Conservation (phyloP, 2,113 vertebrate genomes). For the Pelobates fuscus region DNA sequence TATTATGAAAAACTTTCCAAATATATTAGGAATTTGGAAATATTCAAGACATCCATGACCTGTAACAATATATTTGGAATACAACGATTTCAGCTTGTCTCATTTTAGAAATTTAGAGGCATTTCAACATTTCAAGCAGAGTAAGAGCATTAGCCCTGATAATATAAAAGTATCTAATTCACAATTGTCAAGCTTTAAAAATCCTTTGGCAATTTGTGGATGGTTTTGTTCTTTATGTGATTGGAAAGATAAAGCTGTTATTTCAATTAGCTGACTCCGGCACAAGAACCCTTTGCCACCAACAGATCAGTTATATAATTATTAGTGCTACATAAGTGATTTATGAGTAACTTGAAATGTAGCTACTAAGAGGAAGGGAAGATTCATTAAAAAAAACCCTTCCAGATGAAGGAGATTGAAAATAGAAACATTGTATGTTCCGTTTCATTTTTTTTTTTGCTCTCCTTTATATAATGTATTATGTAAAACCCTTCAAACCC, state of each 20-base stretch:
- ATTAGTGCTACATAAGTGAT: not conserved
- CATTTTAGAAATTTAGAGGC: constrained; percentile 50
- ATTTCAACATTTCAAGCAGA: constrained; percentile 56
- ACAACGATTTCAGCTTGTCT: not conserved
- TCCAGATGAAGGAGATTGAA: too few relatives aligned
- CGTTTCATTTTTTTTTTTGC: too few relatives aligned
- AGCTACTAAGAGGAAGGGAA: not conserved
- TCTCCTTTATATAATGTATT: too few relatives aligned
- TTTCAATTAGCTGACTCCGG: constrained; percentile 1
- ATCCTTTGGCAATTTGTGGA: constrained; percentile 6
- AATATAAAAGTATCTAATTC: constrained; percentile 38
- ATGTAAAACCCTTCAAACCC: too few relatives aligned
- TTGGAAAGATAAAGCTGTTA: constrained; percentile 19
- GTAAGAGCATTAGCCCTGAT: constrained; percentile 41
- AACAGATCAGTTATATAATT: not conserved
- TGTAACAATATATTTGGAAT: not conserved
- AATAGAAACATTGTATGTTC: too few relatives aligned
- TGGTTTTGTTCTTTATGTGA: not conserved
- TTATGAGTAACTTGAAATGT: not conserved
- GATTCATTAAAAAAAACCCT: too few relatives aligned
- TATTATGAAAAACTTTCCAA: too few relatives aligned
- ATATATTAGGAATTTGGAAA: not conserved
- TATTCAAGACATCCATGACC: not conserved
- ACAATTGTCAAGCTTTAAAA: constrained; percentile 24
- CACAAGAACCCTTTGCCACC: not conserved